phyloP scores from a whole-genome alignment of 2,113 vertebrate genomes.

The Elachura formosa region DNA sequence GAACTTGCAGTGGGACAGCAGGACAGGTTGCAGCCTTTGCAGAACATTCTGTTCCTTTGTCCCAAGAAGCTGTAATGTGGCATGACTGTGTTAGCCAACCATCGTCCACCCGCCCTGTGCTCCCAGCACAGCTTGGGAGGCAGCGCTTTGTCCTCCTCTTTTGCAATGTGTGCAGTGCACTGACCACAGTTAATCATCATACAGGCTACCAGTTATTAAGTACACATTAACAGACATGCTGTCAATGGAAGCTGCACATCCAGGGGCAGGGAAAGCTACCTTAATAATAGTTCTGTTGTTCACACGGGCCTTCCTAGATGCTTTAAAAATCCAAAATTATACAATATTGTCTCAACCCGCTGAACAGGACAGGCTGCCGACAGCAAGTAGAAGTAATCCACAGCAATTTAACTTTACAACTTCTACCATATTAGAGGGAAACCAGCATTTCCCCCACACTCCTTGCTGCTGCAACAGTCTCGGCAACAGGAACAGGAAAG shows the following conservation, averaged over 20 bases:
- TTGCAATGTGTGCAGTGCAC: not conserved
- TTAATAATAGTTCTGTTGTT: conserved; percentile 21
- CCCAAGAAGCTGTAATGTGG: not conserved
- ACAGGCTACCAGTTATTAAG: not conserved
- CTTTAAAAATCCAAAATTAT: not conserved
- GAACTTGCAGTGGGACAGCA: not conserved
- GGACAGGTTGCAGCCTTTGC: not conserved
- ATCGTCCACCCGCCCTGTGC: not conserved
- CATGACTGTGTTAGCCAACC: not conserved
- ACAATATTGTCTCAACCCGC: not conserved
- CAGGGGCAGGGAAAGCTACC: not conserved
- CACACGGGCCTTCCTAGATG: not conserved
- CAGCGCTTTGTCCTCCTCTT: not conserved
- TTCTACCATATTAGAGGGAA: not conserved
- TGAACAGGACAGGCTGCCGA: not conserved
- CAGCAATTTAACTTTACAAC: not conserved
- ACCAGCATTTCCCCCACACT: not conserved
- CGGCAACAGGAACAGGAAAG: not conserved
- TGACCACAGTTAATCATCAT: conserved; percentile 6
- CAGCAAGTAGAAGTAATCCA: not conserved
- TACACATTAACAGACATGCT: not conserved
- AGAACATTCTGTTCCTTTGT: not conserved
- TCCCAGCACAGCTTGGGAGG: not conserved
- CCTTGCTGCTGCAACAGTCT: not conserved
- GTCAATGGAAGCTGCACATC: not conserved